phyloP scores from a whole-genome alignment of 2,113 vertebrate species.

The Alouatta palliata region DNA sequence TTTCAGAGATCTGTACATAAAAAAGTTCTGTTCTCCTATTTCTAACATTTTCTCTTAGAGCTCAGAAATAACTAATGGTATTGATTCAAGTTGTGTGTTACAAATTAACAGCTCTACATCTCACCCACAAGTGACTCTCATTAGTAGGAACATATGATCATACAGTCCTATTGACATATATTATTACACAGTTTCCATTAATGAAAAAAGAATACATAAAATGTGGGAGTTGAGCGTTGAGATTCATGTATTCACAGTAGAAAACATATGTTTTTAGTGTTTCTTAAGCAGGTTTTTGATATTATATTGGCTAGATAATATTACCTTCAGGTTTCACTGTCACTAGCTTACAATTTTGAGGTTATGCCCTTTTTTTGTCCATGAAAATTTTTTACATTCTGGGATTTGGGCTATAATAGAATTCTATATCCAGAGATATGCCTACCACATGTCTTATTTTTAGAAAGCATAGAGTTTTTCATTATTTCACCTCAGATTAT shows the following conservation, averaged over 20 bases:
- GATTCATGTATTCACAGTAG: not conserved
- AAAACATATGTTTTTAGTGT: not conserved
- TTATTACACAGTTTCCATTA: not conserved
- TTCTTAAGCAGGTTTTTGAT: not conserved
- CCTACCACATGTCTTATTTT: not conserved
- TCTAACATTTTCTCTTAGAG: not conserved
- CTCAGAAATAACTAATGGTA: not conserved
- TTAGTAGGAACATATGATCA: no score
- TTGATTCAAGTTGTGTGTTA: not conserved
- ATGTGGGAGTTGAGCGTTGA: not conserved
- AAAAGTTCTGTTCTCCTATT: not conserved
- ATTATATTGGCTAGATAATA: not conserved
- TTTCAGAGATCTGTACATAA: not conserved
- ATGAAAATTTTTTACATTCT: not conserved
- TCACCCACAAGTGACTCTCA: not conserved
- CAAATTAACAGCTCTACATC: not conserved
- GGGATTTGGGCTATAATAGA: not conserved
- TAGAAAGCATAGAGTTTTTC: not conserved
- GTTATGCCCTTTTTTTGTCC: not conserved
- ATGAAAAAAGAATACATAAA: not conserved
- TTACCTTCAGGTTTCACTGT: not conserved
- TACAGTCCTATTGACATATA: not conserved
- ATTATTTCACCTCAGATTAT: not conserved
- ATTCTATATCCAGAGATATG: not conserved
- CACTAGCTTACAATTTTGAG: not conserved